Percentiles rank a stretch among this genome's conserved stretches.
These are phyloP conservation scores for Temnothorax nylanderi DNA, from an alignment of 1,140 invertebrate genomes.

Conservation along the genomic window DNA sequence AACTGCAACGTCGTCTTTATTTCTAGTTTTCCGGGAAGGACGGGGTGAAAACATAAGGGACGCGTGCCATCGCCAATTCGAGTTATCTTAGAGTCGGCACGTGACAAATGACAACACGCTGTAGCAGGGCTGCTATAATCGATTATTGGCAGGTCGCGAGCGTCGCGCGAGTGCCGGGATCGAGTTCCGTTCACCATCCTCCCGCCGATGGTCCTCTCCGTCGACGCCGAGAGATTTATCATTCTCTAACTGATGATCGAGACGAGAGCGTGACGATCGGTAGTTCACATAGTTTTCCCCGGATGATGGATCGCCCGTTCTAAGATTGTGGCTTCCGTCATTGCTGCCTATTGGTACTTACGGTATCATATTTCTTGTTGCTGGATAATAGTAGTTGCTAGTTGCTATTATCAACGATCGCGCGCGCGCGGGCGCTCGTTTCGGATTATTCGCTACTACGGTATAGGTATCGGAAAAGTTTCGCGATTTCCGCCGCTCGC, in stretches of 20 bases:
- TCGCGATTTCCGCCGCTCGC: background rate
- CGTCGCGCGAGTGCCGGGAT: slow-evolving; percentile 30
- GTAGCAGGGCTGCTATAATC: slow-evolving; percentile 1
- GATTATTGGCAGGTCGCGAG: slow-evolving; percentile 15
- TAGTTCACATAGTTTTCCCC: slow-evolving; percentile 40
- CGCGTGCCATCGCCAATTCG: background rate
- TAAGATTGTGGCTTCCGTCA: slow-evolving; percentile 43
- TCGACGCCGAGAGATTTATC: slow-evolving; percentile 38
- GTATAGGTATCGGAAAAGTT: slow-evolving; percentile 5
- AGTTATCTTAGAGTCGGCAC: slow-evolving; percentile 29
- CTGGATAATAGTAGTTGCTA: background rate
- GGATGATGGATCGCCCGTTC: slow-evolving; percentile 28
- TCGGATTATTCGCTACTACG: background rate
- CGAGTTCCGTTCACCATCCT: slow-evolving; percentile 6
- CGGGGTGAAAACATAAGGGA: background rate
- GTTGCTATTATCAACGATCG: slow-evolving; percentile 5
- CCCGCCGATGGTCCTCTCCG: slow-evolving; percentile 22
- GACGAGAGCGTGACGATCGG: slow-evolving; percentile 36
- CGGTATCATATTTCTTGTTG: slow-evolving; percentile 23
- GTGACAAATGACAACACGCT: slow-evolving; percentile 30
- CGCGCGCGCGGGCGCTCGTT: background rate
- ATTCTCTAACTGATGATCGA: slow-evolving; percentile 42
- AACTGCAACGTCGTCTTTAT: slow-evolving; percentile 19
- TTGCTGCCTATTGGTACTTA: slow-evolving; percentile 18
- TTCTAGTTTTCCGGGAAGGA: slow-evolving; percentile 4